Base-by-base conservation (phyloP, 2,797 vertebrate species). In the Leucoraja ocellata region DNA sequence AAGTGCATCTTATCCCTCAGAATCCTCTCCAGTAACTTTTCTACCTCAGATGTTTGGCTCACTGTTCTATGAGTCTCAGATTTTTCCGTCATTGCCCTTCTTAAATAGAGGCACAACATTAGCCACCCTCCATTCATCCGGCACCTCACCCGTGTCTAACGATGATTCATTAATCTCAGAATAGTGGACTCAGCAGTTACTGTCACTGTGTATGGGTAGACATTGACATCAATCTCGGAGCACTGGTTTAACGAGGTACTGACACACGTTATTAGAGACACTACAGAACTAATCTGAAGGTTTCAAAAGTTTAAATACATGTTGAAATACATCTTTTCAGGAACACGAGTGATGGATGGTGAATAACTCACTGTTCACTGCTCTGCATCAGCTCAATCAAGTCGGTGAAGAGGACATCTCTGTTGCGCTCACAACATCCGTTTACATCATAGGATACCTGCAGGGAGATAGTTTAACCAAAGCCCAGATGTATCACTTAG, bases 371-470 rank as follows among this genome's bases (percentile, higher is more conserved):
- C 98, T 96, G 95, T 95, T 98, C 97, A 0, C 98, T 99, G 97
- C 97, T 98, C 95, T 99, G 99, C 99, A 99, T 99, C 93, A 99
- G 97, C 94, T 99, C 99, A 0, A 99, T 99, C 93, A 99, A 96
- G 95, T 99, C 99, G 0, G 96, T 96, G 95, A 99, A 99, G 36
- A 99, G 97, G 79, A 99, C 99, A 0, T 99, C 99, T 0, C 99
- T 94, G 95, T 99, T 99, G 93, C 98, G 96, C 95, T 99, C 99
- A 1, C 98, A 99, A 96, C 99, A 99, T 93, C 99, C 98, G 0
- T 94, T 97, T 94, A 98, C 96, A 0, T 99, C 97, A 0, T 99
- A 99, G 6, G 98, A 99, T 88, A 99, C 99, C 98, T 99, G 95
- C 39, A 91, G 79, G 1, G 80, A 23, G 46, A 91, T n/a, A 77